Conservation (phyloP, 2,113 vertebrate species). For the Rhabdornis inornatus region DNA sequence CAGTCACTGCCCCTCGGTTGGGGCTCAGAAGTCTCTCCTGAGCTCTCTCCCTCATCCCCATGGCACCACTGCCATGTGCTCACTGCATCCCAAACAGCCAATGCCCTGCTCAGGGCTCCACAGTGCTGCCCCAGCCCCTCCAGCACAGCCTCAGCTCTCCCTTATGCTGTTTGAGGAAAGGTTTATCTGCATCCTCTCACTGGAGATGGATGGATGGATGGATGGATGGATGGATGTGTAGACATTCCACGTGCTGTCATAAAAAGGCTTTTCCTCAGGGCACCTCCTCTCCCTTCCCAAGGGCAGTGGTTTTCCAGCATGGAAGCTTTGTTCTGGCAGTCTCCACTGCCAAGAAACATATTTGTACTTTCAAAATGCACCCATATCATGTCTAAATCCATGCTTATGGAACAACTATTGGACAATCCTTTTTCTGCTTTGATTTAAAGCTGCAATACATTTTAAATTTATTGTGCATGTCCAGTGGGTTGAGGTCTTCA, state of each 20-base stretch:
- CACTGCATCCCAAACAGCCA: rapidly evolving
- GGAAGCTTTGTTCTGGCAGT: background rate
- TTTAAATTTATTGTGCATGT: background rate
- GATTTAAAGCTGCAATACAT: background rate
- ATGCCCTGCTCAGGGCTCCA: background rate
- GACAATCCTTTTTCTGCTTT: background rate
- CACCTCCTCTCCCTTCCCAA: background rate
- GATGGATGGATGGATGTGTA: background rate
- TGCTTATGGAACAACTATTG: too few species aligned
- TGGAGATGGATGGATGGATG: rapidly evolving
- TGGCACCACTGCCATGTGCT: background rate
- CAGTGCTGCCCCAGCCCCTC: rapidly evolving
- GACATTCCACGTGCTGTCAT: rapidly evolving
- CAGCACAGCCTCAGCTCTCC: background rate
- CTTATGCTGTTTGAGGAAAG: rapidly evolving
- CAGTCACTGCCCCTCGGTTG: rapidly evolving
- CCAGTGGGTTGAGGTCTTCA: background rate
- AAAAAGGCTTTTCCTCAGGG: background rate
- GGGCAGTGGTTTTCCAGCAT: too few species aligned
- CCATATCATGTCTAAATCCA: background rate
- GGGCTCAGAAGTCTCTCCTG: background rate
- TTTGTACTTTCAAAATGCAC: background rate
- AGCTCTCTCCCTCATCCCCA: background rate
- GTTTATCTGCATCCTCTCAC: background rate
- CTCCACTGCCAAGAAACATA: background rate